Evolutionary conservation across 2,888 invertebrate species (phyloP).

Genomic region (Loripinus fragilis): DNA sequence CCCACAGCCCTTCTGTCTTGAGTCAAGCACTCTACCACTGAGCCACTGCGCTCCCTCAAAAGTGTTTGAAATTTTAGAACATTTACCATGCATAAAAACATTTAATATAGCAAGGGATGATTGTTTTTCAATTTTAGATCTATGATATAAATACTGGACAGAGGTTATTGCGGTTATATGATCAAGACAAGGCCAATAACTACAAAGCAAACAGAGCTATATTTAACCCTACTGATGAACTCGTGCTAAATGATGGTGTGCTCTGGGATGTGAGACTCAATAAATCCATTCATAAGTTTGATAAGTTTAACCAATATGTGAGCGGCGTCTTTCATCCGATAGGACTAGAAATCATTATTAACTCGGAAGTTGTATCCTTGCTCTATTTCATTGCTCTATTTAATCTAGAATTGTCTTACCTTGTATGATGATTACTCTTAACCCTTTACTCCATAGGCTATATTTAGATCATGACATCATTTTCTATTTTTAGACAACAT

Average conservation of each 20-base stretch:
- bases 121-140: constrained; percentile 85
- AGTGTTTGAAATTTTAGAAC: no score
- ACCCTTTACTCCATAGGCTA: no score
- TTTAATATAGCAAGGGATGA: no score
- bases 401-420: no score
- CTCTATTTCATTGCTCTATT: no score
- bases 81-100: no score
- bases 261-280: constrained; percentile 95
- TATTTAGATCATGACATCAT: no score
- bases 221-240: constrained; percentile 96
- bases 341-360: constrained; percentile 97
- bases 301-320: constrained; percentile 97
- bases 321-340: constrained; percentile 99
- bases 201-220: constrained; percentile 97
- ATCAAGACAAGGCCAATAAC: constrained; percentile 93
- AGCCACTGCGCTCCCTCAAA: no score
- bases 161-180: constrained; percentile 88
- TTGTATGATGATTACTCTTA: no score
- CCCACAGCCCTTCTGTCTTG: no score
- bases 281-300: constrained; percentile 97
- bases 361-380: constrained; percentile 91
- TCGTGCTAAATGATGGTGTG: constrained; percentile 97
- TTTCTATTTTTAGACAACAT: no score
- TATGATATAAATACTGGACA: constrained; percentile 94
- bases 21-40: no score